Conservation (phyloP, 2,888 invertebrate genomes). For the Bombylius major region DNA sequence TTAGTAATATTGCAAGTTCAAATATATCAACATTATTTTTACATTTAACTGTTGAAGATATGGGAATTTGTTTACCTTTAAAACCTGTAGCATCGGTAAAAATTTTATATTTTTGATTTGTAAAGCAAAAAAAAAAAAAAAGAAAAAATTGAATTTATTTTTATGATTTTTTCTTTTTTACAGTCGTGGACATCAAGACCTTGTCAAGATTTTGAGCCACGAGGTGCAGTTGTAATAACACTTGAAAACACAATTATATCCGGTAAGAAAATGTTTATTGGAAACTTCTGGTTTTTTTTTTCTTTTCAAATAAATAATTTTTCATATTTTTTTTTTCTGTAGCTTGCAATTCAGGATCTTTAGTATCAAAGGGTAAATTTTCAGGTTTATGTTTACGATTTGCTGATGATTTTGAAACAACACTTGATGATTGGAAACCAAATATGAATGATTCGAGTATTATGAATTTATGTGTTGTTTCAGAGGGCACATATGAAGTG, state of each 20-base stretch:
- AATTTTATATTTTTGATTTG: background rate
- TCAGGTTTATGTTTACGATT: constrained; percentile 86
- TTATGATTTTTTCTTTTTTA: constrained; percentile 1
- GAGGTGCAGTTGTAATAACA: constrained; percentile 90
- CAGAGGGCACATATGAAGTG: constrained; percentile 96
- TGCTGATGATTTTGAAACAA: constrained; percentile 94
- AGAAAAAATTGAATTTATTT: no score
- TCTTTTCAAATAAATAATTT: background rate
- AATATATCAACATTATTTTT: constrained; percentile 82
- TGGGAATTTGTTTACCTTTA: constrained; percentile 89
- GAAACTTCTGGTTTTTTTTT: constrained; percentile 27
- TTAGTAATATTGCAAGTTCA: constrained; percentile 63
- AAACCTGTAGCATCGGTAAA: constrained; percentile 62
- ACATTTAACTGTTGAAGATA: constrained; percentile 89
- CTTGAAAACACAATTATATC: constrained; percentile 88
- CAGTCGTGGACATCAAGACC: constrained; percentile 51
- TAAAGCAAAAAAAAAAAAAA: background rate
- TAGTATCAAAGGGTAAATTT: constrained; percentile 87
- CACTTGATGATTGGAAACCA: constrained; percentile 95
- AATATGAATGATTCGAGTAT: constrained; percentile 62
- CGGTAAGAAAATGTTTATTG: constrained; percentile 6
- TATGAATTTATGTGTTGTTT: constrained; percentile 93
- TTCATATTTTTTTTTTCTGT: constrained; percentile 15
- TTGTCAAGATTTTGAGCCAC: constrained; percentile 61
- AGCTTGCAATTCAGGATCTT: constrained; percentile 89